These are phyloP conservation scores for Onychomys torridus DNA, from an alignment of 2,797 vertebrate genomes.

Conservation along the genomic window DNA sequence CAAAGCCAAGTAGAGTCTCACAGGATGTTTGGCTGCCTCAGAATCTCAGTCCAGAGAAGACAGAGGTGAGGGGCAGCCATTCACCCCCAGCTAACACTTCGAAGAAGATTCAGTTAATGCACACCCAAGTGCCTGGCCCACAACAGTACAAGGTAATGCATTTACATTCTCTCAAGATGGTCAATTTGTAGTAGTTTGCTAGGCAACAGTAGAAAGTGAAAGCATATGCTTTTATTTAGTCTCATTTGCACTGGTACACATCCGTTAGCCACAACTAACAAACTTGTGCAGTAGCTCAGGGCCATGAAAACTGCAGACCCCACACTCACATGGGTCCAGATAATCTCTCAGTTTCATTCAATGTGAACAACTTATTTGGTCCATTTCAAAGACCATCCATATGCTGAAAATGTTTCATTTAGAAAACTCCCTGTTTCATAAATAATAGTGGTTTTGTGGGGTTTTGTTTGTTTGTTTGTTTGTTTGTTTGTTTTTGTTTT, in stretches of 20 bases:
- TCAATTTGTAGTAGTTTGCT: not conserved
- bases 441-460: not conserved
- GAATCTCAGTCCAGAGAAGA: not conserved
- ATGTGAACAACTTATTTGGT: not conserved
- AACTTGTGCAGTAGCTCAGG: not conserved
- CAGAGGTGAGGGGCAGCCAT: not conserved
- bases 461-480: too few species aligned
- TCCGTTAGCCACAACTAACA: not conserved
- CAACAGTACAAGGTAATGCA: not conserved
- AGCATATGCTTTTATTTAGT: too few species aligned
- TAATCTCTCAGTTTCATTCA: not conserved
- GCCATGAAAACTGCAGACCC: not conserved
- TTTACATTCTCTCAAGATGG: not conserved
- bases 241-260: not conserved
- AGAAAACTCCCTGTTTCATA: not conserved
- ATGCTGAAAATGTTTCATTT: constrained; percentile 49
- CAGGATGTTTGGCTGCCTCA: not conserved
- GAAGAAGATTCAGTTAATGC: not conserved
- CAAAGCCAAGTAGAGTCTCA: not conserved
- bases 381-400: not conserved
- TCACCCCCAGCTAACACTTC: not conserved
- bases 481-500: not conserved
- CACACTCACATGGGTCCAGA: not conserved
- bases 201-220: not conserved
- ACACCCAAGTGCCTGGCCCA: not conserved